Base-by-base conservation (phyloP, 92 coral and sea anemone species). In the Epizoanthus illoricatus region DNA sequence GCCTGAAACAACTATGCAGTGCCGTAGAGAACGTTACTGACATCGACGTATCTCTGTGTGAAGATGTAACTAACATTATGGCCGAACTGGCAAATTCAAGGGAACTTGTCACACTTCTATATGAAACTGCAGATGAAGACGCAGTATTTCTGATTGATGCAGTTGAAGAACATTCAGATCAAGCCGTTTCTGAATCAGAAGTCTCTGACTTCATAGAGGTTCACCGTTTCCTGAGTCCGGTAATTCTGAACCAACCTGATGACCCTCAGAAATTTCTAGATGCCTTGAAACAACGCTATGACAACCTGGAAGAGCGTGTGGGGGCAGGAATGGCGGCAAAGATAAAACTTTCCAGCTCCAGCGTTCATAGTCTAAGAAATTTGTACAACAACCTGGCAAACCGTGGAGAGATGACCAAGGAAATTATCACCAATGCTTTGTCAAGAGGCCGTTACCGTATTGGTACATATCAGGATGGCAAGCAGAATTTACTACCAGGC, bases 81-180 rank as follows among this genome's bases (percentile, higher is more conserved):
- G 66, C 16, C 39, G 84, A 90, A 19, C 88, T 92, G 36, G 84
- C 88, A 36, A 75, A 81, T 52, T 87, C 94, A 7, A 76, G 78
- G 42, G 94, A 85, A n/a, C 70, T 92, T 33, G 71, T 90, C 24
- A 75, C 75, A 0, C 90, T 90, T 42, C 72, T 90, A 67, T 79
- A 87, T 56, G 88, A 91, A 84, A 91, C 97, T 42, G 95, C 97
- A 0, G 86, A 87, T 54, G 98, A 95, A 62, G 94, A 95, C 83
- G 94, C 93, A 58, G 88, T 87, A 19, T 81, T 94, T 68, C 83
- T 95, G 56, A 87, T 95, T 52, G 98, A 95, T 78, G 97, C 97
- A 65, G 98, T 95, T 7, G 98, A 95, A 78, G 98, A 95, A 81
- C 98, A 93, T 86, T 95, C 98, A 5, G 98, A 95, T 42, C 97